Evolutionary conservation across 2,797 vertebrate genomes (phyloP).

Genomic region (Clamator glandarius): DNA sequence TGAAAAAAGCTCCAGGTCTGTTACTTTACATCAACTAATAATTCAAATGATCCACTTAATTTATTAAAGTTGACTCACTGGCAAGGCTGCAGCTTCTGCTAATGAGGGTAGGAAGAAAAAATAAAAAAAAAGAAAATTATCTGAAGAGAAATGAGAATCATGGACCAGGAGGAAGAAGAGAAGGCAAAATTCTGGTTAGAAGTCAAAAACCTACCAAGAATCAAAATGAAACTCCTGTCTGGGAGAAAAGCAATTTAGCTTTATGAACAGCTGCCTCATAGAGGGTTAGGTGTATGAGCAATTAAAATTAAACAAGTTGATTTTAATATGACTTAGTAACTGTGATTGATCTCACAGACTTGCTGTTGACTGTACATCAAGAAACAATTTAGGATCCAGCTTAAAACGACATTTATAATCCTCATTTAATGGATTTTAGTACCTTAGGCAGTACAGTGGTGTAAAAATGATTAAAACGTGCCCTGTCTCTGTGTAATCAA

Average conservation of each 20-base stretch:
- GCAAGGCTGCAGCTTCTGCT: not conserved
- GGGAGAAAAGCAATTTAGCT: constrained; percentile 66
- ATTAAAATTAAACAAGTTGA: constrained; percentile 75
- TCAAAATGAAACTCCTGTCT: constrained; percentile 23
- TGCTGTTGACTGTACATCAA: constrained; percentile 73
- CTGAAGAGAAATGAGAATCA: constrained; percentile 4
- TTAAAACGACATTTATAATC: constrained; percentile 78
- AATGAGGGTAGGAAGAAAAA: constrained; percentile 13
- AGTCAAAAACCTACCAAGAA: not conserved
- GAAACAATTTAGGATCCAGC: constrained; percentile 71
- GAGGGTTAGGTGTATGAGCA: constrained; percentile 58
- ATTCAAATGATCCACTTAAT: constrained; percentile 36
- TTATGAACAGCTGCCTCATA: constrained; percentile 60
- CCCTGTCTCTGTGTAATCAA: constrained; percentile 73
- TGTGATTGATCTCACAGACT: constrained; percentile 67
- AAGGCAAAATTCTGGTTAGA: not conserved
- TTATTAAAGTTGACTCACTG: constrained; percentile 36
- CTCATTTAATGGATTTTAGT: constrained; percentile 76
- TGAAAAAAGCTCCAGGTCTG: not conserved
- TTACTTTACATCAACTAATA: constrained; percentile 41
- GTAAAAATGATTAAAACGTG: constrained; percentile 78
- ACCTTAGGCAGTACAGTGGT: constrained; percentile 69
- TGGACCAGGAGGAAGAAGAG: not conserved
- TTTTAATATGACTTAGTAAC: constrained; percentile 72
- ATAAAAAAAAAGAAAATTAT: constrained; percentile 6